These are phyloP conservation scores for Drosophila planitibia DNA, from an alignment of 2,888 invertebrate genomes.

Conservation along the genomic window DNA sequence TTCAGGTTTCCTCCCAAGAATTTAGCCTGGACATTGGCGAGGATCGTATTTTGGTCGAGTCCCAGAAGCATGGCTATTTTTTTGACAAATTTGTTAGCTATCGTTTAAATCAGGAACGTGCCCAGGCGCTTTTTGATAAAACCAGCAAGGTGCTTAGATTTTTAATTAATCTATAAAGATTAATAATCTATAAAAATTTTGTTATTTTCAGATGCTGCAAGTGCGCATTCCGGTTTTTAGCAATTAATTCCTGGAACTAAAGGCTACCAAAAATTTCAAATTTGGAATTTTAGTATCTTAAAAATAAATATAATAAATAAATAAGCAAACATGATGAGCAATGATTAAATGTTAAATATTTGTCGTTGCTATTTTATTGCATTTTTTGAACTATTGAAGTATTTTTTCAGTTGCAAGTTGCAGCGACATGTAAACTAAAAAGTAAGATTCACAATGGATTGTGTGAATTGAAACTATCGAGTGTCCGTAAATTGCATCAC, in stretches of 20 bases:
- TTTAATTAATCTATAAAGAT: slow-evolving; percentile 17
- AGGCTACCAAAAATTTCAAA: neutral
- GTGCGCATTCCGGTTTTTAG: slow-evolving; percentile 78
- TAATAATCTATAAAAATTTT: neutral
- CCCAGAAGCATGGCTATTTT: slow-evolving; percentile 87
- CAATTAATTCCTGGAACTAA: slow-evolving; percentile 9
- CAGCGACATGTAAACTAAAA: too few relatives aligned
- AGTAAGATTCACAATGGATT: neutral
- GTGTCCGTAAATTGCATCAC: neutral
- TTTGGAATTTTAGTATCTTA: neutral
- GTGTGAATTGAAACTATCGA: neutral
- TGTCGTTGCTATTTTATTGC: neutral
- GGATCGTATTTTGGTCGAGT: slow-evolving; percentile 90
- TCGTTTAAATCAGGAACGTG: slow-evolving; percentile 87
- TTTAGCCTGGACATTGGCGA: slow-evolving; percentile 90
- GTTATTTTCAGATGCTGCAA: slow-evolving; percentile 82
- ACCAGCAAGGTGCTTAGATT: slow-evolving; percentile 85
- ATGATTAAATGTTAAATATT: neutral
- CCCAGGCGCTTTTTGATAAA: slow-evolving; percentile 87
- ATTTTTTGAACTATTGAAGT: neutral
- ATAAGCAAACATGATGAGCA: neutral
- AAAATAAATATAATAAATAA: slow-evolving; percentile 4
- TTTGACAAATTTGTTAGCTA: slow-evolving; percentile 91
- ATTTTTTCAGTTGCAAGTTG: neutral
- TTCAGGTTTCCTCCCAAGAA: slow-evolving; percentile 88